Conservation (phyloP, 2,113 vertebrate species). For the Odocoileus virginianus region DNA sequence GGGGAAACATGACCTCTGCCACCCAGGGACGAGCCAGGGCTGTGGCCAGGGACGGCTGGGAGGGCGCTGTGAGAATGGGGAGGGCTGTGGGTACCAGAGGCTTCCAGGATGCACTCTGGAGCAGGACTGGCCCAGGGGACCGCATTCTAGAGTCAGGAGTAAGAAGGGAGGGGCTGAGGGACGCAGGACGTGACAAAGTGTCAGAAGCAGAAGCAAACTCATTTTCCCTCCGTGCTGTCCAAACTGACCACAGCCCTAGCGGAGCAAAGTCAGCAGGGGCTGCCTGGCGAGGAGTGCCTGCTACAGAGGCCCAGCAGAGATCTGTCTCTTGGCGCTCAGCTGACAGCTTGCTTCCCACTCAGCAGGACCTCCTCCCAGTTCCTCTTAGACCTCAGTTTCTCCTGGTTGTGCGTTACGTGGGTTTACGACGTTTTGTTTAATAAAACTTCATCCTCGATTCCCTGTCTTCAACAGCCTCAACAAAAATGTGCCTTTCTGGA, state of each 20-base stretch:
- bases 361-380: background rate
- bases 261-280: background rate
- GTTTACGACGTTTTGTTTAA: background rate
- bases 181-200: background rate
- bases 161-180: background rate
- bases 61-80: background rate
- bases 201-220: background rate
- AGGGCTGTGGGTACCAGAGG: background rate
- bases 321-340: background rate
- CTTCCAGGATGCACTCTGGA: background rate
- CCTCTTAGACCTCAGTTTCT: background rate
- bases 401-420: too few relatives aligned
- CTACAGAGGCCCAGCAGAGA: background rate
- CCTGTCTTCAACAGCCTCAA: background rate
- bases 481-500: background rate
- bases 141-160: background rate
- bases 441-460: background rate
- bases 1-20: background rate
- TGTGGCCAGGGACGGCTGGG: rapidly evolving
- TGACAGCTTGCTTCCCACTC: background rate
- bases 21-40: background rate
- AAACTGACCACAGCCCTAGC: background rate
- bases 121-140: background rate
- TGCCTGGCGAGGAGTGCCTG: background rate
- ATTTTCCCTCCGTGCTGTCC: background rate